Conservation (phyloP, 2,888 invertebrate species). For the Chaitophorus viminalis region DNA sequence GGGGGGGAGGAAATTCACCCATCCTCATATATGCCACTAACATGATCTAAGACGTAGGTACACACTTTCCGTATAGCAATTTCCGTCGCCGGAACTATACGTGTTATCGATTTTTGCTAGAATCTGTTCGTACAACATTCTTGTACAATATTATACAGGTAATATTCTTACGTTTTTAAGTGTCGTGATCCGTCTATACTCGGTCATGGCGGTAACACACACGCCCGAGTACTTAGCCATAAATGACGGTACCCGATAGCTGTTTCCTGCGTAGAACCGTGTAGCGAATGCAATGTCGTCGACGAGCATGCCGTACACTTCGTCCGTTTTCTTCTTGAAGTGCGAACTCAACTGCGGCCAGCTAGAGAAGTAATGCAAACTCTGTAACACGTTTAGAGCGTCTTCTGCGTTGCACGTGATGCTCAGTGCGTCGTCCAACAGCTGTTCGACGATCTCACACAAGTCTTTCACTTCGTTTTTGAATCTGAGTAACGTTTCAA, state of each 20-base stretch:
- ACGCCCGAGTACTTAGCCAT: slow-evolving; percentile 16
- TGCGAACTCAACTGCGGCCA: slow-evolving; percentile 25
- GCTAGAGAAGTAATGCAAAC: slow-evolving; percentile 28
- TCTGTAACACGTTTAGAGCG: slow-evolving; percentile 37
- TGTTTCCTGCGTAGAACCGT: background rate
- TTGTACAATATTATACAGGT: no score
- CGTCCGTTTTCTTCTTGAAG: slow-evolving; percentile 26
- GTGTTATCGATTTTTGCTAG: no score
- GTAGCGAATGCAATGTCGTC: slow-evolving; percentile 12
- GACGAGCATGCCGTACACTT: slow-evolving; percentile 6
- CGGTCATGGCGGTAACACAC: slow-evolving; percentile 4
- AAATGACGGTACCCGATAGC: slow-evolving; percentile 5
- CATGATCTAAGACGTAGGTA: no score
- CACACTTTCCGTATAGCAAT: no score
- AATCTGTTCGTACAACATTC: no score
- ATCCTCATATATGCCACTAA: no score
- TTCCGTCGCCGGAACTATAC: no score
- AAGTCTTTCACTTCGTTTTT: slow-evolving; percentile 34
- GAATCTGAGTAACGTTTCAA: slow-evolving; percentile 24
- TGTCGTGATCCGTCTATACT: slow-evolving; percentile 14
- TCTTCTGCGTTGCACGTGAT: slow-evolving; percentile 38
- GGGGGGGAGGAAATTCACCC: no score
- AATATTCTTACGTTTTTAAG: slow-evolving; percentile 25
- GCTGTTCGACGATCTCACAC: slow-evolving; percentile 11
- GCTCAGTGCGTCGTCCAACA: slow-evolving; percentile 36